Evolutionary conservation across 1,140 invertebrate genomes (phyloP), one percentile per base, ranked within the genome.

Genomic region (Drosophila lacertosa): DNA sequence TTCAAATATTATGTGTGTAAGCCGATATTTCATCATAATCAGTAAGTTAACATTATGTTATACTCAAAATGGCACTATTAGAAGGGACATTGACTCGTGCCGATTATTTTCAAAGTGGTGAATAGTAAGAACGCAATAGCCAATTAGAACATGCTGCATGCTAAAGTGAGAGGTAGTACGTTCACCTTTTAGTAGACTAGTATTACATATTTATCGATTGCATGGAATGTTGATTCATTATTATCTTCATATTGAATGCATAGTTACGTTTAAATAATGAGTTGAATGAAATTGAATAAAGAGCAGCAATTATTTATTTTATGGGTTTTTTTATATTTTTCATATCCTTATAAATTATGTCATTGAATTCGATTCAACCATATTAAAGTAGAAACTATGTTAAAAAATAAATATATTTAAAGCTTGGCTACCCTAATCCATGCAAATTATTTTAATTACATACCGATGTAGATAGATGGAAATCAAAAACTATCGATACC

Each of bases 51-150:
- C 11, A 51, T 60, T 18, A 59, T 67, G 64, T 60, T 66, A 58
- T 20, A 37, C 63, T 66, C 63, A 48, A 47, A 48, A 58, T 58
- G 63, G 63, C 4, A 16, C 29, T 65, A 22, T 32, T 57, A 9
- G 24, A 4, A 4, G 6, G 9, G 1, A 45, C 10, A 32, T 11
- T 29, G 13, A 22, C 32, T 26, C 44, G 9, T 22, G 11, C 3
- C 53, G 29, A 10, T 29, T 24, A 20, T 26, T 7, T 18, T 13
- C 4, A 40, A 6, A 5, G n/a, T 51, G 47, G 59, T 42, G 37
- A 42, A 63, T 16, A 40, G 45, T 29, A 33, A 15, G 35, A 62
- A 4, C 0, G 45, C 10, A 40, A 62, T 15, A 40, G 35, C 9
- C 5, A 15, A 0, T 39, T 11, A 10, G 15, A 26, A n/a, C 11